These are phyloP conservation scores for Himalopsyche tibetana DNA, from an alignment of 2,888 invertebrate species.

Conservation along the genomic window DNA sequence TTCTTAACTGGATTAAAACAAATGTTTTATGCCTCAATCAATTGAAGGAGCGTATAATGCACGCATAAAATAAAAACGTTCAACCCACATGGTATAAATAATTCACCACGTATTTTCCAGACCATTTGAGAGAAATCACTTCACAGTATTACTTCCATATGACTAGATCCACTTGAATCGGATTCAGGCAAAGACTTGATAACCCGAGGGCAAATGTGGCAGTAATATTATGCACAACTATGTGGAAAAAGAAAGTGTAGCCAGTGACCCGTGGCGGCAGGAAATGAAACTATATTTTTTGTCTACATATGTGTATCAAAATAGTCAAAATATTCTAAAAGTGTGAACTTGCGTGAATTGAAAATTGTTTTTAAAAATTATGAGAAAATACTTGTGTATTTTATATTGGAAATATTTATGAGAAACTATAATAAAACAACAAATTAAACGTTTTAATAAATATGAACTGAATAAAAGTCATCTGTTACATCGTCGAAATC, in stretches of 20 bases:
- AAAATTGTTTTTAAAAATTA: too few relatives aligned
- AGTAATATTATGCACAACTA: background rate
- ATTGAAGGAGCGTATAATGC: background rate
- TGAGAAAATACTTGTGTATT: too few relatives aligned
- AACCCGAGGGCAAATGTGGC: background rate
- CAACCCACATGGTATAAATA: background rate
- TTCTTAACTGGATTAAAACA: too few relatives aligned
- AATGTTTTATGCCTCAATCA: too few relatives aligned
- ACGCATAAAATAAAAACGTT: background rate
- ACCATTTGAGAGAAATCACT: conserved; percentile 5
- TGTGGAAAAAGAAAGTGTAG: background rate
- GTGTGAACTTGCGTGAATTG: too few relatives aligned
- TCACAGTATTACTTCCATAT: background rate
- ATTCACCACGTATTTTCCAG: conserved; percentile 42
- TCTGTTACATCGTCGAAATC: too few relatives aligned
- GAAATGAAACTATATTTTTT: background rate
- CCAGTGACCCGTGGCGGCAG: background rate
- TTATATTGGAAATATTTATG: too few relatives aligned
- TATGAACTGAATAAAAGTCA: too few relatives aligned
- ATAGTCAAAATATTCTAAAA: too few relatives aligned
- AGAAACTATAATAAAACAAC: too few relatives aligned
- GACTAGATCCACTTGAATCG: background rate
- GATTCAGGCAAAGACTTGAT: background rate
- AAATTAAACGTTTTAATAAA: too few relatives aligned
- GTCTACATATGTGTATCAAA: too few relatives aligned